phyloP scores from a whole-genome alignment of 2,888 invertebrate genomes.

The Ashinkailepas kermadecensis region DNA sequence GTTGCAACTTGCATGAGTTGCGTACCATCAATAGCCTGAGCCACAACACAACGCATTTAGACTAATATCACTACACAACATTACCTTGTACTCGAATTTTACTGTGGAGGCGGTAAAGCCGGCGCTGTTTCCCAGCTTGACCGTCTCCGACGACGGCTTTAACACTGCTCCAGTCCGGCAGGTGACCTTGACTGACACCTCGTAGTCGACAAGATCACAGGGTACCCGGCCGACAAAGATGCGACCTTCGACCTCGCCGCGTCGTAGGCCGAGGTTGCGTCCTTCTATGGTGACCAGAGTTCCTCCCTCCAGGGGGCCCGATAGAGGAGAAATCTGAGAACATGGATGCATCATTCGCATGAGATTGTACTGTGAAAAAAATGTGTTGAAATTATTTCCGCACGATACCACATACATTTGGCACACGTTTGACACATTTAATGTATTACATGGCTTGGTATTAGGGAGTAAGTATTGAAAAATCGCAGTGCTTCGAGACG shows the following conservation, averaged over 20 bases:
- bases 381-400: background rate
- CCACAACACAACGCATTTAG: too few species aligned
- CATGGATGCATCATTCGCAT: too few species aligned
- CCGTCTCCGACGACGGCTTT: slow-evolving; percentile 51
- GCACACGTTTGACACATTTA: too few species aligned
- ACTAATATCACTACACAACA: too few species aligned
- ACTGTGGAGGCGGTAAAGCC: slow-evolving; percentile 84
- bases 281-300: slow-evolving; percentile 93
- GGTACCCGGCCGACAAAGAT: slow-evolving; percentile 83
- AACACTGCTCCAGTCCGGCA: slow-evolving; percentile 81
- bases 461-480: too few species aligned
- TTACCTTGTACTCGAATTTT: slow-evolving; percentile 71
- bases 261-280: slow-evolving; percentile 86
- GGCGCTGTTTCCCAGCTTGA: slow-evolving; percentile 43
- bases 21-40: too few species aligned
- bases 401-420: too few species aligned
- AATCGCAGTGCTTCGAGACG: too few species aligned
- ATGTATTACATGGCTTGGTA: too few species aligned
- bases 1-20: too few species aligned
- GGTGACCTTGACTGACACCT: slow-evolving; percentile 84
- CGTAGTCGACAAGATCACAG: slow-evolving; percentile 81
- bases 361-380: too few species aligned
- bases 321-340: slow-evolving; percentile 74
- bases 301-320: slow-evolving; percentile 94
- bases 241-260: slow-evolving; percentile 85